These are phyloP conservation scores for Acanthosepion pharaonis DNA, from an alignment of 2,888 invertebrate genomes.

Conservation along the genomic window DNA sequence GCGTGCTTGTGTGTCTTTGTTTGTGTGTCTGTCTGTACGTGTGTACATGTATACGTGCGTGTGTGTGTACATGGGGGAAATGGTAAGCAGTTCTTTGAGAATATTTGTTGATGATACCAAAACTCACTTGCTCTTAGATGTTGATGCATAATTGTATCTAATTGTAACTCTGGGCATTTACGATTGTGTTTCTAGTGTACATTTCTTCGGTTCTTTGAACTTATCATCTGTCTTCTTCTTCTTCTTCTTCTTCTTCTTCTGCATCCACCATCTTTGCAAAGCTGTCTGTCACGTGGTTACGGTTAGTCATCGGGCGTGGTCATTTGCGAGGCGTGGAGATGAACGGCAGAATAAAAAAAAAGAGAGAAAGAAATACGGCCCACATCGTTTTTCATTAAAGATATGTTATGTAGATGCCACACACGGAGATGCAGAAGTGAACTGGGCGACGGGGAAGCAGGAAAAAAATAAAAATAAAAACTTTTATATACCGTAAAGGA, in stretches of 20 bases:
- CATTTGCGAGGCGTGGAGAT: not conserved
- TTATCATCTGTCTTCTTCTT: not conserved
- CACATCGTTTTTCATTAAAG: not conserved
- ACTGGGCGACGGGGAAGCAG: not conserved
- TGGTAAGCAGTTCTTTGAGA: no score
- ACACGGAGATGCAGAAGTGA: not conserved
- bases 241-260: not conserved
- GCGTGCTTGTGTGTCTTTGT: no score
- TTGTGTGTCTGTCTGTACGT: not conserved
- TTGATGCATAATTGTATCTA: no score
- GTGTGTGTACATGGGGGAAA: not conserved
- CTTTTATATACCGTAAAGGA: no score
- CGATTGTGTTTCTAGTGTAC: no score
- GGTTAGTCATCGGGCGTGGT: constrained; percentile 23
- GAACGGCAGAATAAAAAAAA: not conserved
- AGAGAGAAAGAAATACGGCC: not conserved
- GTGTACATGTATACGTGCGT: not conserved
- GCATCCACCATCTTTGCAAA: not conserved
- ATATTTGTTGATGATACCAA: not conserved
- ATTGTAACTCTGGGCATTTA: no score
- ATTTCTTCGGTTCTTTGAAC: not conserved
- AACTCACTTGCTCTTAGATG: not conserved
- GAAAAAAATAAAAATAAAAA: no score
- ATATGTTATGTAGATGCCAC: not conserved
- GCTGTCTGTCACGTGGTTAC: not conserved